Evolutionary conservation across 1,140 invertebrate genomes (phyloP), one percentile per base, ranked within the genome.

Genomic region (Euglossa dilemma): DNA sequence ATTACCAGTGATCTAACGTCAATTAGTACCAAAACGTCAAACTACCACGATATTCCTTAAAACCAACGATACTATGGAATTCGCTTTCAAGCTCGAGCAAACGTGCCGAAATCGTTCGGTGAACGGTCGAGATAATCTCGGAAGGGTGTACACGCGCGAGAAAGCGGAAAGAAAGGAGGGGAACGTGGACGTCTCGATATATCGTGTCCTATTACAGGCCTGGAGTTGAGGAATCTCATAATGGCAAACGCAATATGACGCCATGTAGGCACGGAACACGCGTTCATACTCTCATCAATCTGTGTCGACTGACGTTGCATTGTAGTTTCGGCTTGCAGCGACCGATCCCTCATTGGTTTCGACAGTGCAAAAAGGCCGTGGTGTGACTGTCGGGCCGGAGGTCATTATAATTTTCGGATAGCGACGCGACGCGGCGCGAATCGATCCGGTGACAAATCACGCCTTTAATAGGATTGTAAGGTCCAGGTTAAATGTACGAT

Each of bases 321-420:
- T 83, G 74, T 77, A 79, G 79, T 87, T 88, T 82, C 87, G 86
- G 79, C 83, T 88, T 85, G 87, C 69, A 85, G 81, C 57, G 64
- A 61, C 66, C 61, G 64, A 64, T 63, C 74, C 79, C 76, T 87
- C 86, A 84, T 86, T 69, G 81, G 56, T 16, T 43, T 61, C 59
- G 85, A 87, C 80, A 78, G 61, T 64, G 72, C 80, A 87, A 87
- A 87, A 87, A 80, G 86, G 72, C 72, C 71, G 36, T 75, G 52
- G 28, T 66, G 50, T 54, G 6, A 23, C 50, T 59, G 20, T 4
- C 14, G 11, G 25, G 7, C 20, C 14, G 20, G 52, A 0, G 59
- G 23, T 54, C 71, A 20, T 52, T 50, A 16, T 50, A 64, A 64
- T 50, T 59, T 25, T 25, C 57, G 12, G 14, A 59, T 59, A n/a